Evolutionary conservation across 2,888 invertebrate genomes (phyloP), one percentile per base, ranked within the genome.

Genomic region (Clusia tigrina): DNA sequence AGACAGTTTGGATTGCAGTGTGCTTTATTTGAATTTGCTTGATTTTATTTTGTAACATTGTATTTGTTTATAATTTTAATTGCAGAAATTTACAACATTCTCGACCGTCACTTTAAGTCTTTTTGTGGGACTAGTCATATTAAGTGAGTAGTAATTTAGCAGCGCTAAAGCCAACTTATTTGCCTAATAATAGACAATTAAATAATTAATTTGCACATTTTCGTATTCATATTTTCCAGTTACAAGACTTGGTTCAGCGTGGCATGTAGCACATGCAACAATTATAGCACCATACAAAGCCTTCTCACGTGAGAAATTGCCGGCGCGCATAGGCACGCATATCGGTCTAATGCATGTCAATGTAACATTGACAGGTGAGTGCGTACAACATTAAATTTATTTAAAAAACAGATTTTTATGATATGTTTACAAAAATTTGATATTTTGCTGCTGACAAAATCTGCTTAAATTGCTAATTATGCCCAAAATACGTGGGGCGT

Each of bases 301-400:
- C 71, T 96, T 95, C 86, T 94, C 95, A 70, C 87, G 90, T 71
- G 94, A 96, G 82, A 91, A 93, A 79, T 87, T 98, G 69, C 88
- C 90, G 77, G 97, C 95, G 74, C 89, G 92, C 84, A 89, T 98
- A 71, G 96, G 96, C 38, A 92, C 97, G 64, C 92, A 92, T 83
- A 92, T 98, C 72, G 98, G 97, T 61, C 88, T 98, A 67, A 92
- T 91, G 79, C 94, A 95, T 85, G 94, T 97, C 84, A 98, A 98
- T 86, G 93, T 98, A 77, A 97, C 98, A 59, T 89, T 98, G 73
- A 89, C 89, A 85, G 93, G 96, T 96, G 86, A 87, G 84, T 68
- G n/a, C n/a, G n/a, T n/a, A n/a, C n/a, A n/a, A n/a, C n/a, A n/a
- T n/a, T n/a, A n/a, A n/a, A 17, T 46, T 2, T 18, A 51, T 1